phyloP scores from a whole-genome alignment of 2,888 invertebrate species.

The Didymodactylos carnosus region DNA sequence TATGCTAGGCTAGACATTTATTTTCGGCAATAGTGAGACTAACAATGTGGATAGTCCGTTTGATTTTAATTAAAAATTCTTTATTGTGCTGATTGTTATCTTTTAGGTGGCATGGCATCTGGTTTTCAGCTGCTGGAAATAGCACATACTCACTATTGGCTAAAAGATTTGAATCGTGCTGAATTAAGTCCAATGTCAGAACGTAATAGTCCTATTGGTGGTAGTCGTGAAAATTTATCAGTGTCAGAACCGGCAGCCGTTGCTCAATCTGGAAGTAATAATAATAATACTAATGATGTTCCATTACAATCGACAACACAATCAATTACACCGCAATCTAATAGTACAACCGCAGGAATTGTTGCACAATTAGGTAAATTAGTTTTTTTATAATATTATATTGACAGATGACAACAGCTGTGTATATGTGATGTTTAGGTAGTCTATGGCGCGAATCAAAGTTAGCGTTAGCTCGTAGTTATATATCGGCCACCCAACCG shows the following conservation, averaged over 20 bases:
- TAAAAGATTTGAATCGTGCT: neutral
- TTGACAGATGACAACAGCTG: neutral
- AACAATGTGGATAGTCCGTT: too few relatives aligned
- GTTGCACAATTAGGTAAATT: constrained; percentile 10
- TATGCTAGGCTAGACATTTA: too few relatives aligned
- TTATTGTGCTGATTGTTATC: too few relatives aligned
- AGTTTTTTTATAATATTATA: neutral
- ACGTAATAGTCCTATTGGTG: constrained; percentile 1
- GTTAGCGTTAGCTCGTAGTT: neutral
- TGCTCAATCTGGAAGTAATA: neutral
- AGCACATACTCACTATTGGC: constrained; percentile 86
- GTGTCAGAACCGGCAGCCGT: neutral
- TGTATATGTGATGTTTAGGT: constrained; percentile 1
- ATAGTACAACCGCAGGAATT: neutral
- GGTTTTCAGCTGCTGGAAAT: constrained; percentile 91
- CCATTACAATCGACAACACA: too few relatives aligned
- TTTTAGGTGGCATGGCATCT: constrained; percentile 79
- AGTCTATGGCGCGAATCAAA: constrained; percentile 12
- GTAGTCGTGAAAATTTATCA: constrained; percentile 11
- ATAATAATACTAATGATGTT: neutral
- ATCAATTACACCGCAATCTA: neutral
- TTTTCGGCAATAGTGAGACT: too few relatives aligned
- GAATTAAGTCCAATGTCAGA: constrained; percentile 9
- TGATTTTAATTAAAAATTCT: too few relatives aligned
- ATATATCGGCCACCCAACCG: neutral